A percentile compares a stretch with the other conserved stretches of the same genome.
phyloP scores from a whole-genome alignment of 2,888 invertebrate genomes.

The Lithodes maja region DNA sequence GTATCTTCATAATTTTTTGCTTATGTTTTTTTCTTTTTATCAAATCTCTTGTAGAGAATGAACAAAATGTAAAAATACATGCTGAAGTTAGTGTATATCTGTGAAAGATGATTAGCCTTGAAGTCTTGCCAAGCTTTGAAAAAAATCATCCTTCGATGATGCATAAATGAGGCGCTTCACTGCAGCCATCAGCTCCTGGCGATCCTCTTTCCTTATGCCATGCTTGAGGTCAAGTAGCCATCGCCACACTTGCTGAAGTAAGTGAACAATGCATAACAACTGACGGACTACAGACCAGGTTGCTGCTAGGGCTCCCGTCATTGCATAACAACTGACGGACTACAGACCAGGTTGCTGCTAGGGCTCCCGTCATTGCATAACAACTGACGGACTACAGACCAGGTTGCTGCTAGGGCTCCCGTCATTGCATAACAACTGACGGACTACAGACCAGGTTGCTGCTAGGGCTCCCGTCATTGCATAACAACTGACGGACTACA shows the following conservation, averaged over 20 bases:
- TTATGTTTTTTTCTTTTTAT: not conserved
- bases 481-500: too few relatives aligned
- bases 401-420: too few relatives aligned
- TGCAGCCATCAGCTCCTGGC: constrained; percentile 16
- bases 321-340: not conserved
- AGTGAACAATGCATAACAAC: constrained; percentile 13
- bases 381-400: too few relatives aligned
- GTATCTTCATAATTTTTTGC: not conserved
- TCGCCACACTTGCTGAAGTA: constrained; percentile 20
- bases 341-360: too few relatives aligned
- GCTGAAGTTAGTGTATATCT: constrained; percentile 16
- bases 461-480: too few relatives aligned
- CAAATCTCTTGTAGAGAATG: not conserved
- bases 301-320: constrained; percentile 5
- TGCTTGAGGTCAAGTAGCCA: constrained; percentile 22
- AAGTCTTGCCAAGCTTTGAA: constrained; percentile 9
- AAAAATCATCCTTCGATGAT: constrained; percentile 22
- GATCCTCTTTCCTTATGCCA: constrained; percentile 26
- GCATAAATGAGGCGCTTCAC: constrained; percentile 22
- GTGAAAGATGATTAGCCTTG: constrained; percentile 3
- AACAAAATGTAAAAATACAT: not conserved
- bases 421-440: too few relatives aligned
- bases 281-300: constrained; percentile 15
- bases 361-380: too few relatives aligned
- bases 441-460: too few relatives aligned